These are phyloP conservation scores for Phania funesta DNA, from an alignment of 2,888 invertebrate genomes.

Conservation along the genomic window DNA sequence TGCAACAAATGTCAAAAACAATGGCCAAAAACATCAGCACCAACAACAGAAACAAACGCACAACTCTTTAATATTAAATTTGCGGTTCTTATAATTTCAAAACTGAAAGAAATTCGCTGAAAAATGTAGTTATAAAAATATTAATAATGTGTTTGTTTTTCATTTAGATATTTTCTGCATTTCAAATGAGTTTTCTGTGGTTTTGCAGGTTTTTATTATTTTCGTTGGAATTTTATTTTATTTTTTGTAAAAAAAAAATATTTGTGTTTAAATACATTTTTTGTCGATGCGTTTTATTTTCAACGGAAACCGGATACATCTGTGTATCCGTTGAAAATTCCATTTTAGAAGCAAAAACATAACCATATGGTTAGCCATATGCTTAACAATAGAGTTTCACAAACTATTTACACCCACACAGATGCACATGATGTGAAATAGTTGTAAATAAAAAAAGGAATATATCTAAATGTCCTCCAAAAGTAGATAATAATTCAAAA, in stretches of 20 bases:
- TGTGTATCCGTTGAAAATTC: slow-evolving; percentile 63
- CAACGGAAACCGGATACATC: slow-evolving; percentile 62
- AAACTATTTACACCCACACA: not conserved
- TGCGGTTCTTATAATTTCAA: slow-evolving; percentile 42
- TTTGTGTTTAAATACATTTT: not conserved
- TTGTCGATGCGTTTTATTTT: slow-evolving; percentile 32
- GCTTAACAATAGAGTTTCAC: slow-evolving; percentile 47
- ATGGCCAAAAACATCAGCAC: not conserved
- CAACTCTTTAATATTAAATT: slow-evolving; percentile 61
- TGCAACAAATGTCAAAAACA: slow-evolving; percentile 63
- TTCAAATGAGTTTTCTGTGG: slow-evolving; percentile 65
- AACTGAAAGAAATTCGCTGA: not conserved
- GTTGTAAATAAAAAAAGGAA: not conserved
- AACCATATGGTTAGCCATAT: slow-evolving; percentile 66
- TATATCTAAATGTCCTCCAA: not conserved
- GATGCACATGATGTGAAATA: not conserved
- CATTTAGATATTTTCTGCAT: slow-evolving; percentile 54
- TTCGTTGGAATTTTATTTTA: slow-evolving; percentile 1
- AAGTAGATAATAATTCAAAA: not conserved
- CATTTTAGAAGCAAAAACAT: slow-evolving; percentile 53
- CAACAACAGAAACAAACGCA: not conserved
- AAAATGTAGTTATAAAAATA: slow-evolving; percentile 21
- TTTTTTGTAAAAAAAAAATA: not conserved
- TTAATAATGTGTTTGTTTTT: slow-evolving; percentile 44
- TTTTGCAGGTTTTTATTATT: slow-evolving; percentile 57